These are phyloP conservation scores for Poecilia velifera DNA, from an alignment of 2,797 vertebrate species.

Conservation along the genomic window DNA sequence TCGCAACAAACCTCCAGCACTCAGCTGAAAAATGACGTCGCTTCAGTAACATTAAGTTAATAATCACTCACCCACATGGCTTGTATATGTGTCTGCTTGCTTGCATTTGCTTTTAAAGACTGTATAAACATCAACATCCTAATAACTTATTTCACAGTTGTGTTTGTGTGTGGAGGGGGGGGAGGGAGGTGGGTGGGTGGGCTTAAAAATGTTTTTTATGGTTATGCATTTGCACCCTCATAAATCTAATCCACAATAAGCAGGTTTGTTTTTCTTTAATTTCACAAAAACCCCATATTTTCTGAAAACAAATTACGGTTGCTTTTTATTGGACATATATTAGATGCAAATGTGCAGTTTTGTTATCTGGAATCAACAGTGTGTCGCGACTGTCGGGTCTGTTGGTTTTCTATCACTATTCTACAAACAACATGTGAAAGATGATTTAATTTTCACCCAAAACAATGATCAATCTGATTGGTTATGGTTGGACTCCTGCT, in stretches of 20 bases:
- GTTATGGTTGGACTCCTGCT: not conserved
- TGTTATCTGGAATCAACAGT: not conserved
- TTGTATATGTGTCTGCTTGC: slow-evolving; percentile 33
- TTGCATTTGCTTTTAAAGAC: slow-evolving; percentile 50
- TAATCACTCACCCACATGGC: slow-evolving; percentile 65
- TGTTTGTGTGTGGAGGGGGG: not conserved
- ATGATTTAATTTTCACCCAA: not conserved
- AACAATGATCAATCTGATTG: not conserved
- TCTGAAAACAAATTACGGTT: not conserved
- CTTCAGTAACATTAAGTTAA: slow-evolving; percentile 67
- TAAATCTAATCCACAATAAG: slow-evolving; percentile 33
- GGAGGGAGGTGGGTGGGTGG: no score
- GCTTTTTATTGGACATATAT: not conserved
- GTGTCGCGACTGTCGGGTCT: not conserved
- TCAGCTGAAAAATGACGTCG: slow-evolving; percentile 68
- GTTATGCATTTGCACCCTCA: slow-evolving; percentile 12
- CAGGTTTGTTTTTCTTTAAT: not conserved
- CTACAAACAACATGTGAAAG: not conserved
- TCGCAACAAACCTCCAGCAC: slow-evolving; percentile 60
- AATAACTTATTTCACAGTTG: slow-evolving; percentile 49
- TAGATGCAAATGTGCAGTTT: not conserved
- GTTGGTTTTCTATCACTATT: not conserved
- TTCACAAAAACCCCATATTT: not conserved
- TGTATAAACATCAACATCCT: slow-evolving; percentile 49
- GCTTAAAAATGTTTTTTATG: slow-evolving; percentile 36